Base-by-base conservation (phyloP, 1,140 invertebrate species). In the Ptiloglossa arizonensis region DNA sequence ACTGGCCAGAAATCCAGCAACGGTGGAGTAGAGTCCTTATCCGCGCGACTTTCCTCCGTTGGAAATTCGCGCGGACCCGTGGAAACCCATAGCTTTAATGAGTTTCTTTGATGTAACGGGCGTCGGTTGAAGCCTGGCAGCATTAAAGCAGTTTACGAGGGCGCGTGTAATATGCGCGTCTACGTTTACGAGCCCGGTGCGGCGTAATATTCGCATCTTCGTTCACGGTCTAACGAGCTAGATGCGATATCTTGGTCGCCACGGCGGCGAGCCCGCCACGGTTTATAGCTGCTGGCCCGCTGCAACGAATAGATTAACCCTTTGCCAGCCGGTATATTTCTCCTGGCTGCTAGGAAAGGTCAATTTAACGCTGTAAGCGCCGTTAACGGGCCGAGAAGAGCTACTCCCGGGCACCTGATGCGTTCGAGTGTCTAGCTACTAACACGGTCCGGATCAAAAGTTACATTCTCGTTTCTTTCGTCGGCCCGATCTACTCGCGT, bases 91-190 rank as follows among this genome's bases (percentile, higher is more conserved):
- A 15, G 24, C 24, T 50, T 50, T 66, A 64, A 73, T 48, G 48
- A 75, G 72, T 75, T 75, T 68, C 63, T 75, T 75, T 75, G 63
- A 75, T 29, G 52, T 35, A 57, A 75, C 60, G 1, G n/a, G 0
- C 2, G 2, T 27, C 15, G 4, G 41, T 1, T 48, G 54, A 19
- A 62, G 24, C n/a, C 13, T 5, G 32, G 11, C 11, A 22, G 2
- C 54, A 48, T 59, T 76, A 76, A 69, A 50, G 52, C 2, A 22
- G 52, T 59, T 76, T 75, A 75, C 63, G 63, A 67, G 73, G 8
- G 11, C 41, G 29, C 41, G n/a, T 24, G 54, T 44, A 73, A 54
- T 64, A 64, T 73, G 35, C 59, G 50, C 24, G 9, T 32, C 15
- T n/a, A 41, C 62, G 35, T 66, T 74, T 56, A 74, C 59, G 59